phyloP scores from a whole-genome alignment of 2,888 invertebrate species.

The Oligia strigilis region DNA sequence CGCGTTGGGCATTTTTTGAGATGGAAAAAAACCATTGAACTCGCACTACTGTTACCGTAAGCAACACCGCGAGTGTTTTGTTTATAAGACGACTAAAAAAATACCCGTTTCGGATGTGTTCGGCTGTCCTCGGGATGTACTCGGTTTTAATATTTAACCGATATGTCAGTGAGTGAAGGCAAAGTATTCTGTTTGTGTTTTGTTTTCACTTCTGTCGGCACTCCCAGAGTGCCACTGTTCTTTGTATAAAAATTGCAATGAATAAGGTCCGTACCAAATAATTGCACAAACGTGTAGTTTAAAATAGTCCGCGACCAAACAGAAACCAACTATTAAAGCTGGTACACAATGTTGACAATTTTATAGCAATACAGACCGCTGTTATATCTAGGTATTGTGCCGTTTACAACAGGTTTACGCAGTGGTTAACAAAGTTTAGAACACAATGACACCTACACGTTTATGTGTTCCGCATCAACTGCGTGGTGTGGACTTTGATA shows the following conservation, averaged over 20 bases:
- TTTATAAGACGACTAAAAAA: no score
- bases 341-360: constrained; percentile 31
- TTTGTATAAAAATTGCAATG: background rate
- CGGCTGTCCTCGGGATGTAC: no score
- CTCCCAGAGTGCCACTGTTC: no score
- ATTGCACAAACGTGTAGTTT: background rate
- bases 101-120: no score
- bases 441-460: background rate
- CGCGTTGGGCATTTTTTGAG: no score
- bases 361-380: constrained; percentile 7
- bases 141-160: no score
- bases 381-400: background rate
- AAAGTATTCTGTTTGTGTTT: no score
- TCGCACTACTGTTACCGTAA: no score
- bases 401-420: constrained; percentile 36
- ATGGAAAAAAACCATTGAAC: no score
- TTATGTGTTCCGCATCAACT: constrained; percentile 22
- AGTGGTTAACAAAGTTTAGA: constrained; percentile 39
- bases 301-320: background rate
- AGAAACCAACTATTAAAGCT: background rate
- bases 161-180: no score
- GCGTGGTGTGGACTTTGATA: constrained; percentile 8
- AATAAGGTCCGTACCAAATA: background rate
- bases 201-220: no score
- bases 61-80: no score